phyloP scores from a whole-genome alignment of 2,888 invertebrate genomes.

The Latrodectus elegans region DNA sequence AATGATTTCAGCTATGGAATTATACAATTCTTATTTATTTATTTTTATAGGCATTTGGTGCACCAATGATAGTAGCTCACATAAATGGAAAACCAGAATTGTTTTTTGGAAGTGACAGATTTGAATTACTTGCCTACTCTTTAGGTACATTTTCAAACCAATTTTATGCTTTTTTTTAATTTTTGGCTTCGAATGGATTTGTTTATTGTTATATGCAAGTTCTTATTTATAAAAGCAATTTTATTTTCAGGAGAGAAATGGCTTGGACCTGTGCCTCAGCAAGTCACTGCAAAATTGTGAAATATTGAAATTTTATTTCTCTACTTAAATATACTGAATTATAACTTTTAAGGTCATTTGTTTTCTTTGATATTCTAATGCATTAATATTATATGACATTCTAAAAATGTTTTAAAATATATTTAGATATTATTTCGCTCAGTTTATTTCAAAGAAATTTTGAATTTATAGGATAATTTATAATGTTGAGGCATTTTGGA shows the following conservation, averaged over 20 bases:
- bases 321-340: too few species aligned
- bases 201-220: background rate
- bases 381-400: too few species aligned
- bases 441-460: too few species aligned
- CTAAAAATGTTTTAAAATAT: too few species aligned
- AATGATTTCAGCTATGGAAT: too few species aligned
- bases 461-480: too few species aligned
- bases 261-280: constrained; percentile 39
- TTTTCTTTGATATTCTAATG: too few species aligned
- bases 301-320: background rate
- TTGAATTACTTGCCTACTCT: constrained; percentile 74
- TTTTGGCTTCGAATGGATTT: background rate
- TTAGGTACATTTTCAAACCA: constrained; percentile 72
- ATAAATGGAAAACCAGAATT: constrained; percentile 72
- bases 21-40: background rate
- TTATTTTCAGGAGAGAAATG: constrained; percentile 44
- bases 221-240: background rate
- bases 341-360: too few species aligned
- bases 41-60: constrained; percentile 75
- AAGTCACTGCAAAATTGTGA: constrained; percentile 20
- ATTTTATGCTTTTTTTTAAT: background rate
- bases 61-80: constrained; percentile 75
- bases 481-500: too few species aligned
- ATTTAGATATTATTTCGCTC: too few species aligned
- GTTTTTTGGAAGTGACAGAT: constrained; percentile 76